Percentiles rank a stretch among this genome's conserved stretches.
These are phyloP conservation scores for Rhopilema esculentum DNA, from an alignment of 30 jellyfish, hydroid and myxozoan species.

Conservation along the genomic window DNA sequence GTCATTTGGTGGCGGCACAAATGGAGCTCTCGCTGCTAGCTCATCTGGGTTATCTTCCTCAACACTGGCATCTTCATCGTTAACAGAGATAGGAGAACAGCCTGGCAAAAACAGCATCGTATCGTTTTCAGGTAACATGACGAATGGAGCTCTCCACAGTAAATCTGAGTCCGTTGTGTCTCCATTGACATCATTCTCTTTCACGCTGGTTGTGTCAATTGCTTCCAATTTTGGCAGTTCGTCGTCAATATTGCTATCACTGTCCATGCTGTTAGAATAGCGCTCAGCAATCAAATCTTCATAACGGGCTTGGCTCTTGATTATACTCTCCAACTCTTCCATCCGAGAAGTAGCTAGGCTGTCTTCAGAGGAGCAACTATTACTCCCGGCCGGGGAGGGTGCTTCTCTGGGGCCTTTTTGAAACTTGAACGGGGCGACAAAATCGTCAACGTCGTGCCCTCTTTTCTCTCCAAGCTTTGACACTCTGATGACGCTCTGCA, in stretches of 20 bases:
- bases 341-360: constrained; percentile 71
- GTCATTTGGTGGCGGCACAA: constrained; percentile 91
- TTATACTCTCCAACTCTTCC: constrained; percentile 78
- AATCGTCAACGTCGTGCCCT: constrained; percentile 1
- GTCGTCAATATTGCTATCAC: constrained; percentile 34
- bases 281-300: constrained; percentile 62
- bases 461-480: constrained; percentile 27
- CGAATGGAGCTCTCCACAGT: constrained; percentile 76
- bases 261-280: constrained; percentile 15
- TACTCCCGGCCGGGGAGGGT: constrained; percentile 89
- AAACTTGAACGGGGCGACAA: constrained; percentile 41
- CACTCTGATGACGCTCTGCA: constrained; percentile 39
- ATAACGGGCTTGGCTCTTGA: constrained; percentile 62
- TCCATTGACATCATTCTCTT: constrained; percentile 25
- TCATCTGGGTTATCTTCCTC: constrained; percentile 58
- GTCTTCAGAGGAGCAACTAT: constrained; percentile 72
- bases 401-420: constrained; percentile 32
- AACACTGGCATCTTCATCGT: constrained; percentile 37
- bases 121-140: constrained; percentile 68
- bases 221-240: constrained; percentile 79
- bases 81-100: constrained; percentile 38
- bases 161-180: constrained; percentile 43
- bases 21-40: constrained; percentile 92
- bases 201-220: constrained; percentile 15
- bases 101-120: constrained; percentile 56